These are phyloP conservation scores for Drosophila gaucha DNA, from an alignment of 2,888 invertebrate genomes.

Conservation along the genomic window DNA sequence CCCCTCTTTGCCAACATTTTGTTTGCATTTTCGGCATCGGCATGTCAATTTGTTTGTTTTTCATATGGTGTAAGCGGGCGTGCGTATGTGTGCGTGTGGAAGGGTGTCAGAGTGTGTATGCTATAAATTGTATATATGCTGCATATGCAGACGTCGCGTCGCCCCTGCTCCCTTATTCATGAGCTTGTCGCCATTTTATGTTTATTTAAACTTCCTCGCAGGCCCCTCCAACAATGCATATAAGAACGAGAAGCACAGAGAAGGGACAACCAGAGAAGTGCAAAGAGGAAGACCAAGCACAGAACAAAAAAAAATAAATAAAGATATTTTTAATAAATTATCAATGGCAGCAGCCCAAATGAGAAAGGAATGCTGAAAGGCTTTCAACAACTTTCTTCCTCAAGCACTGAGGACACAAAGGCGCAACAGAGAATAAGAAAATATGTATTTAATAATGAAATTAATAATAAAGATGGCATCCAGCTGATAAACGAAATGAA, in stretches of 20 bases:
- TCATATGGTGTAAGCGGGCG: conserved; percentile 45
- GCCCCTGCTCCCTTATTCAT: conserved; percentile 59
- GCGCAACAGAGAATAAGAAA: conserved; percentile 2
- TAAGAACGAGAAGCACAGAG: conserved; percentile 20
- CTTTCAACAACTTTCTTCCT: conserved; percentile 38
- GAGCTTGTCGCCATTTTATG: conserved; percentile 72
- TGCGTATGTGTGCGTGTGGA: conserved; percentile 4
- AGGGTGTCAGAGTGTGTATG: conserved; percentile 34
- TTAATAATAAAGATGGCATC: conserved; percentile 42
- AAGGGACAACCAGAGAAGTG: conserved; percentile 5
- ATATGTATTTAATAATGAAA: conserved; percentile 38
- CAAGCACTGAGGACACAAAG: conserved; percentile 6
- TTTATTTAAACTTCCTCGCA: conserved; percentile 75
- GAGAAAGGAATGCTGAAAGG: conserved; percentile 40
- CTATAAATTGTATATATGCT: conserved; percentile 48
- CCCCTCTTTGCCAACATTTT: conserved; percentile 36
- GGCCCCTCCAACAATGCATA: conserved; percentile 33
- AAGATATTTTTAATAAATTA: conserved; percentile 70
- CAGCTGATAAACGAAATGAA: conserved; percentile 31
- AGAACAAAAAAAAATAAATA: conserved; percentile 42
- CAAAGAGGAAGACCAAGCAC: conserved; percentile 24
- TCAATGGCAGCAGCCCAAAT: conserved; percentile 40
- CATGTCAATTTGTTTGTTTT: conserved; percentile 75
- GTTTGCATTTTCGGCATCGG: conserved; percentile 68
- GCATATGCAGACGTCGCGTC: conserved; percentile 58